A percentile compares a stretch with the other conserved stretches of the same genome.
phyloP scores from a whole-genome alignment of 2,888 invertebrate species.

The Drosophila paranaensis region DNA sequence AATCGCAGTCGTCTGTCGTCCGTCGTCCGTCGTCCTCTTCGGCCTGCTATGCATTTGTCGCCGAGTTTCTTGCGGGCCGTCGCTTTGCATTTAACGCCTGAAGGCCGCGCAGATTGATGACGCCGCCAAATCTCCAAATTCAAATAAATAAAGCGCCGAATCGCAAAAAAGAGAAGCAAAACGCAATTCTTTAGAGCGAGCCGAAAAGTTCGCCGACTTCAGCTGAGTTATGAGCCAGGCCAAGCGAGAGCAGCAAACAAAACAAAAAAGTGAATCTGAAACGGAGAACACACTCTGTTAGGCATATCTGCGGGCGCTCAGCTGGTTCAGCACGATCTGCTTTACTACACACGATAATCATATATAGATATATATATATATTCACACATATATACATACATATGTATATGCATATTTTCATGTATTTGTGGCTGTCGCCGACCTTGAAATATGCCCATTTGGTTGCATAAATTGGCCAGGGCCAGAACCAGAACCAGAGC shows the following conservation, averaged over 20 bases:
- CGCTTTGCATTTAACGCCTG: slow-evolving; percentile 79
- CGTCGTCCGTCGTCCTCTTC: slow-evolving; percentile 15
- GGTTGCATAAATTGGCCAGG: slow-evolving; percentile 76
- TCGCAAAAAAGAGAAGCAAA: background rate
- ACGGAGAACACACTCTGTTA: slow-evolving; percentile 63
- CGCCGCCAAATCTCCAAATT: slow-evolving; percentile 53
- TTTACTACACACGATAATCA: slow-evolving; percentile 16
- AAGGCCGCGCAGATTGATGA: slow-evolving; percentile 81
- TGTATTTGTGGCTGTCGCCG: slow-evolving; percentile 54
- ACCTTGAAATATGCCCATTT: slow-evolving; percentile 81
- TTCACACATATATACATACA: background rate
- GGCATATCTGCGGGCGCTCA: slow-evolving; percentile 54
- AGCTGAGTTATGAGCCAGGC: slow-evolving; percentile 65
- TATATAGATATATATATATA: background rate
- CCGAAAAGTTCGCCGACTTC: slow-evolving; percentile 66
- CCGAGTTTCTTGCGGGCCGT: slow-evolving; percentile 55
- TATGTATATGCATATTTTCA: slow-evolving; percentile 4
- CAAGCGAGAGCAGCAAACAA: slow-evolving; percentile 7
- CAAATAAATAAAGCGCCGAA: slow-evolving; percentile 53
- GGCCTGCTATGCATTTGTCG: slow-evolving; percentile 63
- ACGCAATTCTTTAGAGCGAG: slow-evolving; percentile 51
- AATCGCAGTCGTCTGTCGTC: slow-evolving; percentile 53
- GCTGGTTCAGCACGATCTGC: slow-evolving; percentile 28
- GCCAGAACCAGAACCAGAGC: slow-evolving; percentile 1
- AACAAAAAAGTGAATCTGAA: slow-evolving; percentile 80